phyloP scores from a whole-genome alignment of 2,797 vertebrate species.

The Gallirallus australis region DNA sequence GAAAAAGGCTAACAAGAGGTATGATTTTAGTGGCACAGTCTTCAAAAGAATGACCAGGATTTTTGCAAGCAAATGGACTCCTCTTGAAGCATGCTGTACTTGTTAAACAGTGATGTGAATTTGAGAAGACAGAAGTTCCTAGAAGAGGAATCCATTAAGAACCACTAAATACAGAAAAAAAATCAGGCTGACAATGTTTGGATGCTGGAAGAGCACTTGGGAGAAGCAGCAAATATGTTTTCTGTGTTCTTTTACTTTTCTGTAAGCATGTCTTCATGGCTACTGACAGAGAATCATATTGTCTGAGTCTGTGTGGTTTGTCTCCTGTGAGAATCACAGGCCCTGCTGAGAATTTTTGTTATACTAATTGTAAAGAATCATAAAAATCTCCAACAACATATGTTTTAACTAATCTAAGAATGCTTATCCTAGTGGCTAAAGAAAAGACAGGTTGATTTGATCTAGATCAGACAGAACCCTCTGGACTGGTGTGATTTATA shows the following conservation, averaged over 20 bases:
- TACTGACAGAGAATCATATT: not conserved
- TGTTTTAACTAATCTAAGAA: not conserved
- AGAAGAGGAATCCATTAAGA: not conserved
- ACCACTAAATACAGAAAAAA: not conserved
- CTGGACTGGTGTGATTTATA: not conserved
- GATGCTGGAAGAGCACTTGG: not conserved
- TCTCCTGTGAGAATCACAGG: not conserved
- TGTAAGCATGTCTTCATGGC: not conserved
- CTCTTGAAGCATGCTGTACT: not conserved
- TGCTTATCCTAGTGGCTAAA: not conserved
- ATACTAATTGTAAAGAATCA: not conserved
- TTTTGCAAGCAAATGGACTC: not conserved
- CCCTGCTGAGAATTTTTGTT: not conserved
- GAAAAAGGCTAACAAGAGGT: not conserved
- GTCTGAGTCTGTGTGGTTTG: not conserved
- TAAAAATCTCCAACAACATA: not conserved
- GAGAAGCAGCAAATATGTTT: not conserved
- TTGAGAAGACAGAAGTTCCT: not conserved
- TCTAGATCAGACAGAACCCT: not conserved
- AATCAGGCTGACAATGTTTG: not conserved
- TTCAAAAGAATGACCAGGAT: not conserved
- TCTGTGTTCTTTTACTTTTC: not conserved
- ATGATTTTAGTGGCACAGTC: not conserved
- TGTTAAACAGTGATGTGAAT: not conserved
- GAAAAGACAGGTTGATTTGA: not conserved